Base-by-base conservation (phyloP, 2,113 vertebrate species). In the Patagioenas fasciata region DNA sequence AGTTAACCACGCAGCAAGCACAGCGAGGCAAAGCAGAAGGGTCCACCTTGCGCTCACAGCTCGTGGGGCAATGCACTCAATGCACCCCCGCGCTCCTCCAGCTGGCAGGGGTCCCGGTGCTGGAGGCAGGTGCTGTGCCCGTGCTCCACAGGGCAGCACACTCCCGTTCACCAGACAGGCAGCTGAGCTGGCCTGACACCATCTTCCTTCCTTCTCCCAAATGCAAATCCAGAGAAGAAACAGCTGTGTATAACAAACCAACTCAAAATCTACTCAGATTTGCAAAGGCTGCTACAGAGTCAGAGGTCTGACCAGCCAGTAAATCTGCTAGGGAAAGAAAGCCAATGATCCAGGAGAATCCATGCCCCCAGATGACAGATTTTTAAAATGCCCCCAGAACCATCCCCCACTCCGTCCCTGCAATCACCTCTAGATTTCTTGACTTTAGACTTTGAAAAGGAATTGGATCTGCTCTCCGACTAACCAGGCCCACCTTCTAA, bases 101-200 rank as follows among this genome's bases (percentile, higher is more conserved):
- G 24, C 70, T 15, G 36, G 50, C 51, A 78, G 60, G 2, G 56
- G 66, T 17, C 84, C 77, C 56, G 19, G 57, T 11, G 9, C 62
- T 80, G 42, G 56, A 48, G 32, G 34, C 21, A 72, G 69, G 9
- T 16, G 72, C 7, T 28, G 25, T 29, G 85, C 34, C 79, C 36
- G 40, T n/a, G 57, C 23, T 19, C 34, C 70, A 36, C 42, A 75
- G 66, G 40, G 51, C 51, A 72, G 48, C 47, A 71, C 42, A 67
- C 0, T 1, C 53, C 29, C 0, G 0, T 38, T 51, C 57, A 65
- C 48, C 51, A 47, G 56, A 20, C 32, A 70, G 53, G 47, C 18
- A 80, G 36, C 24, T 57, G 57, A 65, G 21, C 15, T 18, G 7
- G n/a, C 24, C 70, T 65, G 36, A 25, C 1, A 9, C 26, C 19